A percentile compares a stretch with the other conserved stretches of the same genome.
These are phyloP conservation scores for Porites divaricata DNA, from an alignment of 92 coral and sea anemone genomes.

Conservation along the genomic window DNA sequence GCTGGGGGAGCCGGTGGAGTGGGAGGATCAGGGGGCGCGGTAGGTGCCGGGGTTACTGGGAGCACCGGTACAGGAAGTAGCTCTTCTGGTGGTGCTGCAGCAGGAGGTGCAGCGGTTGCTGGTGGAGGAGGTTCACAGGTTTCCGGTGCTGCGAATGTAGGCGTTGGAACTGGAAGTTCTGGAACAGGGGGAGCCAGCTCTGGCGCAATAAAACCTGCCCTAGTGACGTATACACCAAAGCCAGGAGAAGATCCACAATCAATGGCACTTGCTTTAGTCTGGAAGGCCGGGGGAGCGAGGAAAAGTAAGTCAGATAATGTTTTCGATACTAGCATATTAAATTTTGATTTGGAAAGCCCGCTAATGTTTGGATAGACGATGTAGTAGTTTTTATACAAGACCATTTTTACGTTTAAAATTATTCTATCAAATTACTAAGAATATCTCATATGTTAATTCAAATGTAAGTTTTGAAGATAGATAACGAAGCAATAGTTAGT, in stretches of 20 bases:
- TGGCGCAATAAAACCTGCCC: background rate
- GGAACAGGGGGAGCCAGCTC: background rate
- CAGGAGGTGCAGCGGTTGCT: constrained; percentile 15
- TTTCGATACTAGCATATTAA: no score
- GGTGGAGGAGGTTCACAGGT: constrained; percentile 29
- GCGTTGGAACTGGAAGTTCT: background rate
- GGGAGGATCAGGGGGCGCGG: background rate
- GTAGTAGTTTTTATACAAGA: background rate
- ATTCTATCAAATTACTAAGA: background rate
- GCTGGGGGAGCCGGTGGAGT: background rate
- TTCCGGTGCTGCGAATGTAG: constrained; percentile 2
- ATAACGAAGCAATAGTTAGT: background rate
- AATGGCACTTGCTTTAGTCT: constrained; percentile 23
- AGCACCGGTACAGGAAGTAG: background rate
- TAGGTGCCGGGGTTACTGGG: background rate
- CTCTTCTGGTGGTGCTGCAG: constrained; percentile 11
- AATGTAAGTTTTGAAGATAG: no score
- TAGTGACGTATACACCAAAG: constrained; percentile 16
- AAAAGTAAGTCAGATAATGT: constrained; percentile 26
- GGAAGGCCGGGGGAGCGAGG: constrained; percentile 35
- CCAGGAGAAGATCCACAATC: constrained; percentile 54
- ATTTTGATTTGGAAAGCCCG: no score
- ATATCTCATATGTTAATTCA: no score
- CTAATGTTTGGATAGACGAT: no score
- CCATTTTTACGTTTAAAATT: background rate